Conservation (phyloP, 2,113 vertebrate genomes). For the Tychaedon coryphoeus region DNA sequence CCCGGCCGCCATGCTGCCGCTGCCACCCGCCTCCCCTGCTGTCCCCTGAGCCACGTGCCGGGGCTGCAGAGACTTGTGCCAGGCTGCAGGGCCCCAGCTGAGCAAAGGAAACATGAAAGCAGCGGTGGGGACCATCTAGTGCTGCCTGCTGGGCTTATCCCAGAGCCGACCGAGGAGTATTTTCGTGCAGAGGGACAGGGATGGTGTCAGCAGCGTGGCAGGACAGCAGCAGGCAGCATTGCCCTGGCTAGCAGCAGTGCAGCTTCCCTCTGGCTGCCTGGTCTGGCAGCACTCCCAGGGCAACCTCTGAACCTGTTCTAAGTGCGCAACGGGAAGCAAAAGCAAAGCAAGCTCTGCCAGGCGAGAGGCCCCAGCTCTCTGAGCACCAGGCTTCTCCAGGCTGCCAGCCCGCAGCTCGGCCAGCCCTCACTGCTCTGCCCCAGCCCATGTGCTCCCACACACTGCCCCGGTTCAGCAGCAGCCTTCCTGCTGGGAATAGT, state of each 20-base stretch:
- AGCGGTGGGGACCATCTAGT: fast-evolving
- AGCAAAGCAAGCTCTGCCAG: not conserved
- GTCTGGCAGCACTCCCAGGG: not conserved
- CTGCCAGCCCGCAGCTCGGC: fast-evolving
- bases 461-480: not conserved
- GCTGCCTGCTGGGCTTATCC: not conserved
- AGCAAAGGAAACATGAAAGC: not conserved
- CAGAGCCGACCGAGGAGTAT: not conserved
- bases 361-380: not conserved
- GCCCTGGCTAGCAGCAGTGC: fast-evolving
- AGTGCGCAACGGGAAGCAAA: not conserved
- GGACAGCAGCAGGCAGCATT: not conserved
- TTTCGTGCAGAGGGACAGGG: not conserved
- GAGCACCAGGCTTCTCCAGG: not conserved
- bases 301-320: conserved; percentile 34
- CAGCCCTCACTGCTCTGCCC: not conserved
- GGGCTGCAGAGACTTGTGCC: not conserved
- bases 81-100: not conserved
- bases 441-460: not conserved
- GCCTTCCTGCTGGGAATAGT: fast-evolving
- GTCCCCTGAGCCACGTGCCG: fast-evolving
- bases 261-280: not conserved
- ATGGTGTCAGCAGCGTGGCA: not conserved
- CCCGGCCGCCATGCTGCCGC: fast-evolving
- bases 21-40: not conserved